phyloP scores from a whole-genome alignment of 2,888 invertebrate species.

The Rhorus exstirpatorius region DNA sequence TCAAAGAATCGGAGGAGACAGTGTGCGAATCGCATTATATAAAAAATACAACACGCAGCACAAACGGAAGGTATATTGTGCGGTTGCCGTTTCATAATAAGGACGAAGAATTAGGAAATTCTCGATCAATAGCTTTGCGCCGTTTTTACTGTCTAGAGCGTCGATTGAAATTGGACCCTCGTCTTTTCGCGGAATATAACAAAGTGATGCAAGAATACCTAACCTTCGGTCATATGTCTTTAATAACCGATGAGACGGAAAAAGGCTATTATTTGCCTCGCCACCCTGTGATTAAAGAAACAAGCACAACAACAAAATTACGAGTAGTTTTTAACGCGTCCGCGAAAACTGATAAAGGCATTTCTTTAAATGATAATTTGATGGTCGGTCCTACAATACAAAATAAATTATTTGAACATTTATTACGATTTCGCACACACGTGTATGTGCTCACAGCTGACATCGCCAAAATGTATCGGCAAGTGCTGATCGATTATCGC shows the following conservation, averaged over 20 bases:
- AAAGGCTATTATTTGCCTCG: no score
- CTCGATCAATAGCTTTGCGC: conserved; percentile 22
- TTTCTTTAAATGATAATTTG: no score
- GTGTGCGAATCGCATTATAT: conserved; percentile 37
- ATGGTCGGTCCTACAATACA: conserved; percentile 51
- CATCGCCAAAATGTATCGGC: no score
- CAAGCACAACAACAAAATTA: conserved; percentile 40
- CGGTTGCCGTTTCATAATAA: conserved; percentile 19
- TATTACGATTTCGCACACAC: no score
- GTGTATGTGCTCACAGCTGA: no score
- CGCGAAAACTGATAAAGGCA: no score
- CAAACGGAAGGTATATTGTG: conserved; percentile 17
- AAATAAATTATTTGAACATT: conserved; percentile 26
- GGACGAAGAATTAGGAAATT: conserved; percentile 27
- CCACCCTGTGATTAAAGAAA: conserved; percentile 37
- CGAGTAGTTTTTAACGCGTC: conserved; percentile 34
- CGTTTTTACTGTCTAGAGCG: conserved; percentile 26
- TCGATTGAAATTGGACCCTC: no score
- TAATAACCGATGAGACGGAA: no score
- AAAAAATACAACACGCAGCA: conserved; percentile 18
- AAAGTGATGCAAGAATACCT: no score
- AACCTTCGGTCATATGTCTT: no score
- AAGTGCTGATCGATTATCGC: no score
- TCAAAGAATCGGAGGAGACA: neutral
- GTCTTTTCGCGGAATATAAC: no score